Base-by-base conservation (phyloP, 92 coral and sea anemone genomes). In the Zoanthus gigantus region DNA sequence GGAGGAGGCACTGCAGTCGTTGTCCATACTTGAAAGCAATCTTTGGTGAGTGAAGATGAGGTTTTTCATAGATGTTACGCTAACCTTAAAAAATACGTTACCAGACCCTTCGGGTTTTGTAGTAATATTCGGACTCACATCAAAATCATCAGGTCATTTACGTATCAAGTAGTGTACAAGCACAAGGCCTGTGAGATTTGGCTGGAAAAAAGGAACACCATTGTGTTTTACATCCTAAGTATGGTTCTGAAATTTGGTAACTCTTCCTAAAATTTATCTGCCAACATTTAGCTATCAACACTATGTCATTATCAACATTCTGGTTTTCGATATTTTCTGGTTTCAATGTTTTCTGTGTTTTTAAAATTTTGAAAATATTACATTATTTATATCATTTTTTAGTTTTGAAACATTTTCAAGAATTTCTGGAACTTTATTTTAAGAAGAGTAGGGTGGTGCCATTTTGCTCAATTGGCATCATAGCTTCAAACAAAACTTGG, bases 1-100 rank as follows among this genome's bases (percentile, higher is more conserved):
- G 28, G 77, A n/a, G 16, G 58, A 86, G 45, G 77, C 84, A 57
- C 23, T 53, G 66, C 95, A 92, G 78, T 86, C 95, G 37, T 92
- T 92, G 65, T 6, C 57, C 46, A 78, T 76, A 56, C 69, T 88
- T 31, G 89, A 88, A 88, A 46, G 53, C 11, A 18, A 17, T 29
- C 29, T 45, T 14, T 9, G 88, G 88, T 56, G 52, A 18, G 88
- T 84, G 11, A 71, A 76, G 16, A 46, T 45, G 8, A 45, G 29
- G 16, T 71, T 17, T n/a, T 74, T 15, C 29, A 74, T 15, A 44
- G 54, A 74, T 45, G 0, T 11, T 9, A 54, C 60, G 60, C 60
- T 54, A 54, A 54, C 60, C 60, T 54, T 54, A 1, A 54, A 1
- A 54, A 54, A 54, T 0, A 54, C 60, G 12, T 54, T 54, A 52